A percentile compares a stretch with the other conserved stretches of the same genome.
Conservation (phyloP, 1,140 invertebrate genomes). For the Dinothrombium tinctorium region DNA sequence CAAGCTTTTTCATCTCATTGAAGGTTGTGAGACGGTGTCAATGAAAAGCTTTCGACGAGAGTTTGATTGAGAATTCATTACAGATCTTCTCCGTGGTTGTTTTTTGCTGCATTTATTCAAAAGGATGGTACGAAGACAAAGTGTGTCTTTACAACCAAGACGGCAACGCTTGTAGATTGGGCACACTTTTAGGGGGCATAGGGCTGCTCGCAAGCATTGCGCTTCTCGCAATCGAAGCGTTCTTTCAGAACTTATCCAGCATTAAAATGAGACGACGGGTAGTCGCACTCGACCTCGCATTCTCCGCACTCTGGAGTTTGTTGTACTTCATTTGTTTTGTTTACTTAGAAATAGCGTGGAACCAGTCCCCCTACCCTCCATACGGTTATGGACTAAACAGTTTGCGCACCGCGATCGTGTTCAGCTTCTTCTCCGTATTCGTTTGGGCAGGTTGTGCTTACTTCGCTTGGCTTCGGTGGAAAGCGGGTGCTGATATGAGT, state of each 20-base stretch:
- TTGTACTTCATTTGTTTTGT: slow-evolving; percentile 87
- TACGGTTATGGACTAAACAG: slow-evolving; percentile 41
- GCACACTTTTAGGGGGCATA: slow-evolving; percentile 68
- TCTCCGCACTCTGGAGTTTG: slow-evolving; percentile 79
- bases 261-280: slow-evolving; percentile 88
- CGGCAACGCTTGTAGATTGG: slow-evolving; percentile 81
- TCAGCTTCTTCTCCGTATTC: slow-evolving; percentile 85
- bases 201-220: slow-evolving; percentile 70
- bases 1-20: too few relatives aligned
- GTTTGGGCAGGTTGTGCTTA: slow-evolving; percentile 74
- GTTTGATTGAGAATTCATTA: too few relatives aligned
- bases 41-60: too few relatives aligned
- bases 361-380: slow-evolving; percentile 38
- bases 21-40: too few relatives aligned
- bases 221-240: slow-evolving; percentile 68
- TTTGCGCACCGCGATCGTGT: slow-evolving; percentile 73
- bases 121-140: slow-evolving; percentile 48
- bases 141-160: slow-evolving; percentile 73
- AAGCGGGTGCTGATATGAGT: slow-evolving; percentile 62
- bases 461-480: slow-evolving; percentile 74
- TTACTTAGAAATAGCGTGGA: slow-evolving; percentile 76
- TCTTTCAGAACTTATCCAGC: slow-evolving; percentile 93
- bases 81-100: slow-evolving; percentile 85
- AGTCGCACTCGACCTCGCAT: slow-evolving; percentile 65
- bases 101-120: slow-evolving; percentile 89